Base-by-base conservation (phyloP, 2,888 invertebrate species). In the Oxystoma pomonae region DNA sequence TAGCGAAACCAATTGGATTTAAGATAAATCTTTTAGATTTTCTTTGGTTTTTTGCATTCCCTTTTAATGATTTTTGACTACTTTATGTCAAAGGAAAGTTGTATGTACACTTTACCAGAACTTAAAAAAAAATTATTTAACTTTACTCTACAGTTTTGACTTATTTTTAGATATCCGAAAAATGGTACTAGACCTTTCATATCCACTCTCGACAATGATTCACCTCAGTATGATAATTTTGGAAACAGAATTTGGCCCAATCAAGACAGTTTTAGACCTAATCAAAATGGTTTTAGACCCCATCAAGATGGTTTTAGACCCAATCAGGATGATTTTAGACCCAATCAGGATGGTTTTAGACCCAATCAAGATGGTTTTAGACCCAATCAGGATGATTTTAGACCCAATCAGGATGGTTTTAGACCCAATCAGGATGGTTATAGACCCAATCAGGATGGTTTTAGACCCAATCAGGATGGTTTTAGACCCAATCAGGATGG, bases 261-360 rank as follows among this genome's bases (percentile, higher is more conserved):
- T 49, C 60, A 22, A 49, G 60, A 67, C 22, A 61, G 63, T 21
- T 67, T 35, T 12, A 35, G 12, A 3, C 35, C 65, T 56, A 67
- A 81, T 55, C 74, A 77, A 0, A 81, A 74, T 61, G 77, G 77
- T 9, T 74, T 63, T 51, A 20, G 51, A 20, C 49, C 65, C 49
- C 61, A 67, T 59, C 64, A 64, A 62, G 61, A 58, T 55, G n/a
- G n/a, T n/a, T n/a, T 63, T 18, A 49, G 19, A 16, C 62, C 60
- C 20, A 50, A 58, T 49, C 60, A 22, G 21, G 60, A 67, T 35
- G 62, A 63, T 21, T 67, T 35, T 12, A 35, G 12, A 3, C 35
- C 65, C 57, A 67, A 81, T 55, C 74, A 77, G 0, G 81, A 74
- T 61, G 77, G 77, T 9, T 74, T 63, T 51, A 20, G 51, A 20